Conservation (phyloP, 2,113 vertebrate genomes). For the Planiliza haematocheilus region DNA sequence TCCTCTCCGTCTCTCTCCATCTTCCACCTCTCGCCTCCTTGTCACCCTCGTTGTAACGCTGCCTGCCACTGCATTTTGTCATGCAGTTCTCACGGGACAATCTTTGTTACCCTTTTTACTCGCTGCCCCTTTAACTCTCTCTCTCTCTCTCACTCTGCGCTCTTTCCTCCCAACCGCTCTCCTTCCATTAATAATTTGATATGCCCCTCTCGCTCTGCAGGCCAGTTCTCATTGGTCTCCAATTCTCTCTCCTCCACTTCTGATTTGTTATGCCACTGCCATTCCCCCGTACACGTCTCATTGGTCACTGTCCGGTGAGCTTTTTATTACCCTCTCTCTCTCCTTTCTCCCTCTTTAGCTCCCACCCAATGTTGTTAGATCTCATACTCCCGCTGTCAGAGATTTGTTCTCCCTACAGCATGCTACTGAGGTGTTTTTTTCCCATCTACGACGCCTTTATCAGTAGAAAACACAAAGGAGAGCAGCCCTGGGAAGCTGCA, state of each 20-base stretch:
- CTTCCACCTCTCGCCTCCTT: constrained; percentile 22
- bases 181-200: constrained; percentile 59
- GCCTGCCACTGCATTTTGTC: constrained; percentile 49
- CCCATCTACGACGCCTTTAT: constrained; percentile 51
- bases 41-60: constrained; percentile 20
- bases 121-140: constrained; percentile 4
- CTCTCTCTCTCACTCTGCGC: neutral
- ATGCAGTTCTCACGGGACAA: constrained; percentile 39
- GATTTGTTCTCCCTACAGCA: constrained; percentile 55
- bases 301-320: constrained; percentile 75
- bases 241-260: constrained; percentile 41
- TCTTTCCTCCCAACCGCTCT: constrained; percentile 5
- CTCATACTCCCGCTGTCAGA: constrained; percentile 60
- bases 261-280: constrained; percentile 72
- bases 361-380: constrained; percentile 56
- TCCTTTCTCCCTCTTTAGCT: constrained; percentile 4
- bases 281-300: constrained; percentile 60
- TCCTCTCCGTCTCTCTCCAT: neutral
- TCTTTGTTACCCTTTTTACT: constrained; percentile 28
- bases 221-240: constrained; percentile 48
- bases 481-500: neutral
- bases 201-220: constrained; percentile 50
- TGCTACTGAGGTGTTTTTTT: constrained; percentile 50
- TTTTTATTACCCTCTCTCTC: constrained; percentile 63
- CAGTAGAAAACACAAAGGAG: constrained; percentile 44